Conservation (phyloP, 2,888 invertebrate species). For the Electrophaes corylata region DNA sequence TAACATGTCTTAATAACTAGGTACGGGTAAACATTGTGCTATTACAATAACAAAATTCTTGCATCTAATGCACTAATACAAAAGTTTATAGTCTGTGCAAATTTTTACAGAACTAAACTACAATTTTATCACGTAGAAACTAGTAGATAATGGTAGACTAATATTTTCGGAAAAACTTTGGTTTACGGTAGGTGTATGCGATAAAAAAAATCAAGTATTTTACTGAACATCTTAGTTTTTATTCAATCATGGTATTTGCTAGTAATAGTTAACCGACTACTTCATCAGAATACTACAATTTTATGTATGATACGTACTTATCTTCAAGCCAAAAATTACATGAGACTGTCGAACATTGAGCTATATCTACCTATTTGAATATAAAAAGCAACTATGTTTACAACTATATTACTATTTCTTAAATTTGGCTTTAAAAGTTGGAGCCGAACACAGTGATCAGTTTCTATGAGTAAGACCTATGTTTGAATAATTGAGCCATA, state of each 20-base stretch:
- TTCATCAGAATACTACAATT: no score
- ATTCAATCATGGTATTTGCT: no score
- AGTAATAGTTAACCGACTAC: no score
- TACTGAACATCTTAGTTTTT: no score
- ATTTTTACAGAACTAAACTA: not conserved
- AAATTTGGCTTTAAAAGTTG: not conserved
- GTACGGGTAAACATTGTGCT: conserved; percentile 19
- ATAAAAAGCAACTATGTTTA: not conserved
- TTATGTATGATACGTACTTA: not conserved
- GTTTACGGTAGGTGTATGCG: no score
- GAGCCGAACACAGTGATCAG: not conserved
- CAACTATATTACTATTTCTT: not conserved
- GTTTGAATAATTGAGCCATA: no score
- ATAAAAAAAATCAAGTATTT: no score
- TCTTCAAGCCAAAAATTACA: not conserved
- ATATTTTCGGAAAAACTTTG: not conserved
- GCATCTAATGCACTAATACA: conserved; percentile 21
- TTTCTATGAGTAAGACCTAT: no score
- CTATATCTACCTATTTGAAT: not conserved
- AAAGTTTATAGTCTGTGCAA: conserved; percentile 4
- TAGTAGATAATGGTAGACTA: no score
- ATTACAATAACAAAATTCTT: conserved; percentile 4
- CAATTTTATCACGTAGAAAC: no score
- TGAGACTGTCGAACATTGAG: not conserved
- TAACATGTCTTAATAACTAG: conserved; percentile 7